Evolutionary conservation across 1,140 invertebrate genomes (phyloP), one percentile per base, ranked within the genome.

Genomic region (Hyposmocoma kahamanoa): DNA sequence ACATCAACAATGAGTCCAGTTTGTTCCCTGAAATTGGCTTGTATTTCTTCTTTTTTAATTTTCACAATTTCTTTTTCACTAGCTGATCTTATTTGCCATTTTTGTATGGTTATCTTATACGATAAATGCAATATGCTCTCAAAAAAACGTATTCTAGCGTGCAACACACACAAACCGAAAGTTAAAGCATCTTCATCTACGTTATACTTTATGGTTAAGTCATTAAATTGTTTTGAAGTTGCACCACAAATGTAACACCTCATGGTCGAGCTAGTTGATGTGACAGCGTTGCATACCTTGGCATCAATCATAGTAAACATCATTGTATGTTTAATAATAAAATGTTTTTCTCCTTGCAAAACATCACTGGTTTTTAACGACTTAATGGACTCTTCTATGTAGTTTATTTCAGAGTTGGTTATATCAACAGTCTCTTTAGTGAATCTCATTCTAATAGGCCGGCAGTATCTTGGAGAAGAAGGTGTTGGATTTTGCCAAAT

Each of bases 141-240:
- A 11, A 60, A 77, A 76, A 38, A 77, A 15, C 72, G 43, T 24
- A 84, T 83, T 60, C 77, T 61, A 3, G 67, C 63, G 52, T 84
- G 75, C 36, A 86, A 54, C 30, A 67, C 45, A 1, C 68, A 75
- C 17, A 82, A 32, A 6, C 64, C 70, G 44, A 73, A 79, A 47
- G 52, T 26, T 4, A 63, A 22, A 22, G 50, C 32, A 49, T 67
- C 53, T 15, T 8, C 19, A 39, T 56, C 56, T 21, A 60, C 47
- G 6, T 18, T 42, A 45, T 53, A 58, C 22, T 50, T 51, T 19
- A 56, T 56, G 6, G 11, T 45, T 21, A 74, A 47, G 53, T 74
- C 47, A 47, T 79, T 80, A 47, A 81, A 75, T 34, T 67, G 38
- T 66, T 75, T 79, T 11, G 72, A 61, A 8, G 66, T 72, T 17